Conservation (phyloP, 2,797 vertebrate genomes). For the Falco biarmicus region DNA sequence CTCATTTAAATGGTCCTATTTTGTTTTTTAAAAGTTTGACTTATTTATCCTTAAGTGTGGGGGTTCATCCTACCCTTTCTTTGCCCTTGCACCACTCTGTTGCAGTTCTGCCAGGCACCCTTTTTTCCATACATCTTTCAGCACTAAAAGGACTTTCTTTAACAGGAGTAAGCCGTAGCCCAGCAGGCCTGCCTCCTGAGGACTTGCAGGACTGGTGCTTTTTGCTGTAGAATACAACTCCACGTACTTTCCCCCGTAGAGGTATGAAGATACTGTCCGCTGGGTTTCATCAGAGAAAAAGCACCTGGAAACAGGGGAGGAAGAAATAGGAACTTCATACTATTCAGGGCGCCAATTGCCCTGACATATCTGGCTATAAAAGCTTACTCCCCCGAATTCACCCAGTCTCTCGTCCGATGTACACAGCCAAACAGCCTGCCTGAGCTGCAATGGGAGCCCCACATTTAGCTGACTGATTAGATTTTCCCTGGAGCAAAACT, state of each 20-base stretch:
- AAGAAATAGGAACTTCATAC: not conserved
- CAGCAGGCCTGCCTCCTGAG: not conserved
- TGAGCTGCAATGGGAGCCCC: not conserved
- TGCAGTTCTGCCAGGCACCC: not conserved
- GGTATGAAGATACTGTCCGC: rapidly evolving
- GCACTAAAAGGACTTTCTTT: not conserved
- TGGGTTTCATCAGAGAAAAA: not conserved
- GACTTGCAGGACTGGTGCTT: not conserved
- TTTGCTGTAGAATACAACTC: not conserved
- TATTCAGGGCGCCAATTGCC: not conserved
- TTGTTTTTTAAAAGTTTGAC: not conserved
- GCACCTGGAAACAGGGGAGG: not conserved
- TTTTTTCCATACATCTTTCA: not conserved
- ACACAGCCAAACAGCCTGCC: not conserved
- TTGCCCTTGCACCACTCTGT: not conserved
- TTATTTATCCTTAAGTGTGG: not conserved
- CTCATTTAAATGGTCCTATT: not conserved
- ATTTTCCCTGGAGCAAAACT: not conserved
- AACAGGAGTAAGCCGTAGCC: not conserved
- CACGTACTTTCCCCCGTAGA: not conserved
- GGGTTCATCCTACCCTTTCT: not conserved
- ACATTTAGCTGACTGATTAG: not conserved
- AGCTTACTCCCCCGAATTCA: not conserved
- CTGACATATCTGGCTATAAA: not conserved
- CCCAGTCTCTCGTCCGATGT: not conserved